Percentiles rank a stretch among this genome's conserved stretches.
phyloP scores from a whole-genome alignment of 1,140 invertebrate genomes.

The Acyrthosiphon pisum region DNA sequence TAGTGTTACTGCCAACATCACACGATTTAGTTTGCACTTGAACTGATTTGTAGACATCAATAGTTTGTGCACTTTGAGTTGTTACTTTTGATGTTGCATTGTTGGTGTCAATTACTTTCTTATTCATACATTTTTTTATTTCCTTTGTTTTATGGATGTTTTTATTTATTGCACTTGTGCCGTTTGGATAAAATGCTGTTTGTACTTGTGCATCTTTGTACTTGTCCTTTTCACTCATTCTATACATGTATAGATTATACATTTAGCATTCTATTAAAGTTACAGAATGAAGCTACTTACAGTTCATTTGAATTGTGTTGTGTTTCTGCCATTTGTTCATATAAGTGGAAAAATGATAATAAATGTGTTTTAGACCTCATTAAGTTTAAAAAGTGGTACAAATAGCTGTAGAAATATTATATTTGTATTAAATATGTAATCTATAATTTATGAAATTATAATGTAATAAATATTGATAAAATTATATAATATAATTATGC shows the following conservation, averaged over 20 bases:
- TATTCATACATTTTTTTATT: not conserved
- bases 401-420: not conserved
- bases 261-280: not conserved
- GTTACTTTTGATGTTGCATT: not conserved
- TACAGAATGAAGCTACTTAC: not conserved
- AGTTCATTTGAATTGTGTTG: not conserved
- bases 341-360: conserved; percentile 17
- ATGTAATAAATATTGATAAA: not conserved
- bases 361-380: conserved; percentile 5
- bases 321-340: not conserved
- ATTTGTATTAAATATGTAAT: not conserved
- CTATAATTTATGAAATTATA: not conserved
- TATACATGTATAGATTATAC: not conserved
- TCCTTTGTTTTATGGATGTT: too few relatives aligned
- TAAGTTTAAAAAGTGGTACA: conserved; percentile 25
- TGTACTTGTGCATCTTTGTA: conserved; percentile 33
- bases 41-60: conserved; percentile 4
- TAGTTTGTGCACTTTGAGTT: conserved; percentile 5
- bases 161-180: not conserved
- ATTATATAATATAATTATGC: not conserved
- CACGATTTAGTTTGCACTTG: not conserved
- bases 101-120: not conserved
- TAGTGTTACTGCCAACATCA: conserved; percentile 22
- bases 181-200: not conserved
- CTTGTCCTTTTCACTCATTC: not conserved